phyloP scores from a whole-genome alignment of 64 coral and sea anemone species.

The Anthopleura sola region DNA sequence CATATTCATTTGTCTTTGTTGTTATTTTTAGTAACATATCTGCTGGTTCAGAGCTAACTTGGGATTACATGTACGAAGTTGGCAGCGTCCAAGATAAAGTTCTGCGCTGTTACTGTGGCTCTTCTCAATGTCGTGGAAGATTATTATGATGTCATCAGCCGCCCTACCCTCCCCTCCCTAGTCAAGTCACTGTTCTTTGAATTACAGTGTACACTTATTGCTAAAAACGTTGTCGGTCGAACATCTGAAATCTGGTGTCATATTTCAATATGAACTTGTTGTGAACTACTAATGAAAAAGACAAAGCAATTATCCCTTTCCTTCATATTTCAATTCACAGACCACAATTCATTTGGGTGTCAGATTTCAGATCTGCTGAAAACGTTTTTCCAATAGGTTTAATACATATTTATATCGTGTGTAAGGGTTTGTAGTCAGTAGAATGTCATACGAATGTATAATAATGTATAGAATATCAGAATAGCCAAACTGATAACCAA shows the following conservation, averaged over 20 bases:
- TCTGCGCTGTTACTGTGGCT: conserved; percentile 81
- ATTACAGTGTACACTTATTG: too few relatives aligned
- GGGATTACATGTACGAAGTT: conserved; percentile 90
- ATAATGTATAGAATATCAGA: neutral
- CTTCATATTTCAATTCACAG: too few relatives aligned
- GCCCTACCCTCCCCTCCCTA: too few relatives aligned
- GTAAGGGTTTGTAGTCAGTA: neutral
- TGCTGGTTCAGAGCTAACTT: conserved; percentile 63
- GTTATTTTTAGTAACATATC: conserved; percentile 60
- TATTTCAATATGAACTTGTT: too few relatives aligned
- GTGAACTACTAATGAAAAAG: too few relatives aligned
- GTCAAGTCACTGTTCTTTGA: too few relatives aligned
- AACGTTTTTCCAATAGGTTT: too few relatives aligned
- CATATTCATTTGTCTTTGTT: neutral
- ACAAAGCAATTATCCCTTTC: too few relatives aligned
- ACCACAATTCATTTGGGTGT: too few relatives aligned
- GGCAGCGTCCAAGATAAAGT: conserved; percentile 85
- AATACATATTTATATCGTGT: neutral
- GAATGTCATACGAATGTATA: neutral
- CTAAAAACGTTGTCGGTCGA: too few relatives aligned
- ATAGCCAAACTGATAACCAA: neutral
- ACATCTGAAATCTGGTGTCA: too few relatives aligned
- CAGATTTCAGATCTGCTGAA: too few relatives aligned
- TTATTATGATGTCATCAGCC: conserved; percentile 32
- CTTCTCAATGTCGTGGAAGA: conserved; percentile 77